Base-by-base conservation (phyloP, 2,888 invertebrate genomes). In the Neoscelio sp. region DNA sequence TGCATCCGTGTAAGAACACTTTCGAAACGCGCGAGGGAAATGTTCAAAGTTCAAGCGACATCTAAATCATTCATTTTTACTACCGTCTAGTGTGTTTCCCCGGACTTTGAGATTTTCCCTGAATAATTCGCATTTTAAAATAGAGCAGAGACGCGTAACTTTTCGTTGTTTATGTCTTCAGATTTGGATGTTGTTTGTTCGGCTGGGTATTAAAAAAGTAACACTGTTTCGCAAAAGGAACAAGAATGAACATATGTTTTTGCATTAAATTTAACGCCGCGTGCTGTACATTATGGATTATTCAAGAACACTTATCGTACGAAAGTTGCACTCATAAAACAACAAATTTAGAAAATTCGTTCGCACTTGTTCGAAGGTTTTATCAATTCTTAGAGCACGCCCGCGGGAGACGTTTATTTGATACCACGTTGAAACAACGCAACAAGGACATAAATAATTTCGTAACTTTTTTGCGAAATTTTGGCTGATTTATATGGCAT, bases 401-500 rank as follows among this genome's bases (percentile, higher is more conserved):
- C 13, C 13, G 12, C 4, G 1, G 12, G 33, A 33, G 1, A 5
- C 10, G 5, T 10, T 33, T 10, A 10, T 12, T 2, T 10, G 2
- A 33, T 33, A 33, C 18, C 7, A 7, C 38, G 38, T 13, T 15
- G 18, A 20, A 7, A 8, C 15, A 52, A 18, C 18, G 13, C 44
- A 18, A 20, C 52, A 38, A 40, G 2, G 18, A 12, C 12, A 23
- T 33, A 48, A 56, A 56, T 38, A 56, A 42, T 44, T 50, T n/a
- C n/a, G n/a, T n/a, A n/a, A n/a, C n/a, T n/a, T 62, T 52, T 62
- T 54, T 62, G 18, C 10, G 2, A 46, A 54, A 52, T 28, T 62
- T 35, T n/a, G 52, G 42, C 18, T 67, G 68, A 68, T 62, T 78
- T 68, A 46, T 35, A 30, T 30, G 40, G n/a, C 26, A 56, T 52